Evolutionary conservation across 2,797 vertebrate species (phyloP), one percentile per base, ranked within the genome.

Genomic region (Rhinophrynus dorsalis): DNA sequence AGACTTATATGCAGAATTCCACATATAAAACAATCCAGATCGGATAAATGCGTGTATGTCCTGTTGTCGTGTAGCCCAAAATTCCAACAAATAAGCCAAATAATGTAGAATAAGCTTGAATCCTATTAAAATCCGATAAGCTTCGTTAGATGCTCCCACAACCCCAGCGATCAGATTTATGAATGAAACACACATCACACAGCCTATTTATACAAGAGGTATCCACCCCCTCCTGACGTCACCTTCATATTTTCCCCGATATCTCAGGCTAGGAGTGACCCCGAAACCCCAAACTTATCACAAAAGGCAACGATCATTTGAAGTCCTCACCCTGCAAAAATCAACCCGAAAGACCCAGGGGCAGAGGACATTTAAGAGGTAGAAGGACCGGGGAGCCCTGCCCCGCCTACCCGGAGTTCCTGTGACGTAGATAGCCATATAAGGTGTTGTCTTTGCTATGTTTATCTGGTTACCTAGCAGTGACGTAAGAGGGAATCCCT

Each of bases 381-480:
- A 86, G 38, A 77, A 63, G 76, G 78, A 70, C 84, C 88, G 68
- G 74, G 71, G 79, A 63, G 75, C 64, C 79, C 85, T 68, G 79
- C 82, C 79, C 92, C 91, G 85, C 93, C 92, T 71, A 29, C 9
- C 84, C 82, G 91, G 91, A 90, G 93, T 94, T 96, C 94, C 96
- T 96, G 91, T 98, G 96, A 98, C 96, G 96, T 96, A 97, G 87
- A 83, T 95, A 94, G 82, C 96, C 96, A 98, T 94, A 96, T 97
- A 92, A 89, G 92, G 92, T 69, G 80, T 79, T 80, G 75, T 90
- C 89, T 87, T 61, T 74, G 71, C 79, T 94, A 87, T 98, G 95
- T 93, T 96, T 98, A 94, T 97, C 97, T 93, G 93, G 96, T 97
- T 91, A 95, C 96, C 93, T 94, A 94, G 96, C 94, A 93, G 93